A percentile compares a stretch with the other conserved stretches of the same genome.
phyloP scores from a whole-genome alignment of 1,140 invertebrate species.

The Aphidius ervi region DNA sequence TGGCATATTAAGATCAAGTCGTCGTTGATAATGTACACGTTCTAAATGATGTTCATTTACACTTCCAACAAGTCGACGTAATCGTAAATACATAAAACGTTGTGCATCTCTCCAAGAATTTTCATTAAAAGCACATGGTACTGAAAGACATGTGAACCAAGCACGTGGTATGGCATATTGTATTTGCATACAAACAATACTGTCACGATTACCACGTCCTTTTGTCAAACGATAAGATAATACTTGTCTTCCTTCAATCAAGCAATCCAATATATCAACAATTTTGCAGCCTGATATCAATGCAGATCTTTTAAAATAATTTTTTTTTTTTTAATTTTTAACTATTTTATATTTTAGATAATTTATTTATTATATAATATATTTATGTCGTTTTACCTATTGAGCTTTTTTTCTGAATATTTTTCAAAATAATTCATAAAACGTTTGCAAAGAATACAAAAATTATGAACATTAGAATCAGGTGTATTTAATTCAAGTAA shows the following conservation, averaged over 20 bases:
- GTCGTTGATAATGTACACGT: conserved; percentile 36
- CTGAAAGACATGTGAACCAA: conserved; percentile 46
- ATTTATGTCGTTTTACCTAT: conserved; percentile 33
- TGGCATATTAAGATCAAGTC: conserved; percentile 26
- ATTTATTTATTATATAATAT: background rate
- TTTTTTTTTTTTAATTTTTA: background rate
- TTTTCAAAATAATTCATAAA: conserved; percentile 52
- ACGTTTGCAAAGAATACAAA: conserved; percentile 34
- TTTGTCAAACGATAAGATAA: conserved; percentile 31
- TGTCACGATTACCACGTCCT: conserved; percentile 20
- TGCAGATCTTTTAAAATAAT: conserved; percentile 31
- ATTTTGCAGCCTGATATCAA: conserved; percentile 46
- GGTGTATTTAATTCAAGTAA: conserved; percentile 18
- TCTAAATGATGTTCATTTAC: conserved; percentile 42
- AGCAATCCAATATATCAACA: conserved; percentile 46
- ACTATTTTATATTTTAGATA: background rate
- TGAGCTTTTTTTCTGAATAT: conserved; percentile 44
- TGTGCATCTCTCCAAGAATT: conserved; percentile 45
- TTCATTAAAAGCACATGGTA: conserved; percentile 32
- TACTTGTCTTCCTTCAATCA: conserved; percentile 41
- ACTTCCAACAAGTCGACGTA: conserved; percentile 42
- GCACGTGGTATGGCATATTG: conserved; percentile 43
- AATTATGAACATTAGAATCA: conserved; percentile 7
- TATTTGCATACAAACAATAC: conserved; percentile 39
- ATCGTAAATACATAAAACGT: conserved; percentile 46